Evolutionary conservation across 2,797 vertebrate genomes (phyloP).

Genomic region (Philypnodon macrostomus): DNA sequence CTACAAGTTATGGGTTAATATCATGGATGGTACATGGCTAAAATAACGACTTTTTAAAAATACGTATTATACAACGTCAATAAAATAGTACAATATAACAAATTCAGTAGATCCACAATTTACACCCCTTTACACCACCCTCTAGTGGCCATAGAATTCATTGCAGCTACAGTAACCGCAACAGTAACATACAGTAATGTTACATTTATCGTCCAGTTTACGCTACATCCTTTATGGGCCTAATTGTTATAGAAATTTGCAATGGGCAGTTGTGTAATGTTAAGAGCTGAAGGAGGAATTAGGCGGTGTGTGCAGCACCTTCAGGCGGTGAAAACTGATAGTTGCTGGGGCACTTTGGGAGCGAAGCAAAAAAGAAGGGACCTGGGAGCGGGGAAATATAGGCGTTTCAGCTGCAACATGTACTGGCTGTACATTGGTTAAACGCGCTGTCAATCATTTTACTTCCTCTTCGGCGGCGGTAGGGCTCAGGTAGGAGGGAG

Average conservation of each 20-base stretch:
- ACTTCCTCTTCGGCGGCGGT: slow-evolving; percentile 80
- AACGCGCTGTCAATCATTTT: slow-evolving; percentile 64
- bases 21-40: no score
- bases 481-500: slow-evolving; percentile 59
- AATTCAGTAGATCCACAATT: no score
- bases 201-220: no score
- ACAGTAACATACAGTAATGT: no score
- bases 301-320: slow-evolving; percentile 19
- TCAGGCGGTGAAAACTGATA: slow-evolving; percentile 49
- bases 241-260: no score
- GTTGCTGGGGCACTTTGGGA: slow-evolving; percentile 24
- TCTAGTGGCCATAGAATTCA: slow-evolving; percentile 35
- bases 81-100: no score
- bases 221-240: no score
- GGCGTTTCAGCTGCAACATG: slow-evolving; percentile 15
- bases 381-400: slow-evolving; percentile 34
- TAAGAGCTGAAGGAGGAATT: slow-evolving; percentile 25
- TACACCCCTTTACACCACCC: slow-evolving; percentile 6
- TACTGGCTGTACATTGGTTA: slow-evolving; percentile 67
- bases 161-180: slow-evolving; percentile 3
- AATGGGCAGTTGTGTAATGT: slow-evolving; percentile 2
- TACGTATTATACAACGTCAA: no score
- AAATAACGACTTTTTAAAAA: no score
- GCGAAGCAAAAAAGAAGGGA: slow-evolving; percentile 29
- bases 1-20: no score